Evolutionary conservation across 2,797 vertebrate genomes (phyloP).

Genomic region (Glossophaga mutica): DNA sequence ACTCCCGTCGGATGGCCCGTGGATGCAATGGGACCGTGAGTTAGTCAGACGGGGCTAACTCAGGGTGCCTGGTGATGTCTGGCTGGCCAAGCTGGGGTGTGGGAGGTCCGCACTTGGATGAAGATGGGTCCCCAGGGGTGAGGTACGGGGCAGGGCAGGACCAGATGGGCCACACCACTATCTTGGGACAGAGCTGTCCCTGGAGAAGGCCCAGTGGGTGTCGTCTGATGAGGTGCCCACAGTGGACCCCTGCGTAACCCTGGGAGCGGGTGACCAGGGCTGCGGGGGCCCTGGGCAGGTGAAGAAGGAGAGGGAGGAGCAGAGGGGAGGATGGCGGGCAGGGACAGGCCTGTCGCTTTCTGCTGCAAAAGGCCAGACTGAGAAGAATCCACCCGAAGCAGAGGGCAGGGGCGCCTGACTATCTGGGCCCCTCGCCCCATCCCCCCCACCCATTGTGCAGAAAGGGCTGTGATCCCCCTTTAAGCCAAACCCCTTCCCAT

Average conservation of each 20-base stretch:
- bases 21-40: fast-evolving
- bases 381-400: neutral
- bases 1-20: neutral
- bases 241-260: neutral
- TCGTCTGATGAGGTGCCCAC: neutral
- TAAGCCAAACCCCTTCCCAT: neutral
- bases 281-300: neutral
- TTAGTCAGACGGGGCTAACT: neutral
- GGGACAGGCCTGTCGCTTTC: fast-evolving
- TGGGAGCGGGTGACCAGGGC: neutral
- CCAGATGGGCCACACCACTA: neutral
- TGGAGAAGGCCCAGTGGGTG: neutral
- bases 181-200: neutral
- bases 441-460: neutral
- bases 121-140: neutral
- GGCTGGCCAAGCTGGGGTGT: neutral
- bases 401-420: neutral
- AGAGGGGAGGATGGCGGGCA: too few species aligned
- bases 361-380: neutral
- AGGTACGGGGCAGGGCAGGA: too few species aligned
- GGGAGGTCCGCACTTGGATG: neutral
- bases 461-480: neutral
- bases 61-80: fast-evolving
- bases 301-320: too few species aligned
- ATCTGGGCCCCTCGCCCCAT: neutral